phyloP scores from a whole-genome alignment of 2,888 invertebrate species.

The Neelides folsomi region DNA sequence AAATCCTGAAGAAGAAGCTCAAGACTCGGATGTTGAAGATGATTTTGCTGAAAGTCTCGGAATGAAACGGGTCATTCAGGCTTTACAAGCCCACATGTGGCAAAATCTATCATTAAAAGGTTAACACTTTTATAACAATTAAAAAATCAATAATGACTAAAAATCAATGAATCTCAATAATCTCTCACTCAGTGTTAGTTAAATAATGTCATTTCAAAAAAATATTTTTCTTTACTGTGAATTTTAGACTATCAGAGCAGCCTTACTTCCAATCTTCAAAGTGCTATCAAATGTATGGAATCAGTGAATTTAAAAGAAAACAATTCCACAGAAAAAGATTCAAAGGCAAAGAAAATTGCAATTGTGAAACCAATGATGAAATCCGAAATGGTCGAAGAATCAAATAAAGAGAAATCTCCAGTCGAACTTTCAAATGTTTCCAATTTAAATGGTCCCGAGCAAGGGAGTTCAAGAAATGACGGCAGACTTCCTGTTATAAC shows the following conservation, averaged over 20 bases:
- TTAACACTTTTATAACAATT: constrained; percentile 28
- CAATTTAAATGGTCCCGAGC: no score
- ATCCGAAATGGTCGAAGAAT: no score
- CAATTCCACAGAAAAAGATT: constrained; percentile 13
- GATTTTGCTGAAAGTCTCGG: constrained; percentile 51
- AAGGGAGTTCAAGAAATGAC: no score
- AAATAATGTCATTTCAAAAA: neutral
- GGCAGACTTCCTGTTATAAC: no score
- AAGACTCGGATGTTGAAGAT: constrained; percentile 41
- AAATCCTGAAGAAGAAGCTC: constrained; percentile 41
- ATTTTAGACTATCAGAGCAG: neutral
- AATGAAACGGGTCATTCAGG: constrained; percentile 53
- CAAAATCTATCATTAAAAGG: constrained; percentile 54
- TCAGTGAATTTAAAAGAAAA: neutral
- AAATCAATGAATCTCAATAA: neutral
- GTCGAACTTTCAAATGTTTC: no score
- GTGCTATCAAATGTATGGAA: neutral
- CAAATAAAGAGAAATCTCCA: no score
- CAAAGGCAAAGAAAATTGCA: constrained; percentile 31
- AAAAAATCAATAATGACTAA: neutral
- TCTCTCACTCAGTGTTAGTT: neutral
- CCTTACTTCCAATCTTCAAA: neutral
- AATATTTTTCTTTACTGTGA: neutral
- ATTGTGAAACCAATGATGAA: constrained; percentile 20
- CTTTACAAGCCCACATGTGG: constrained; percentile 59